phyloP scores from a whole-genome alignment of 2,888 invertebrate genomes.

The Trichopoda pennipes region DNA sequence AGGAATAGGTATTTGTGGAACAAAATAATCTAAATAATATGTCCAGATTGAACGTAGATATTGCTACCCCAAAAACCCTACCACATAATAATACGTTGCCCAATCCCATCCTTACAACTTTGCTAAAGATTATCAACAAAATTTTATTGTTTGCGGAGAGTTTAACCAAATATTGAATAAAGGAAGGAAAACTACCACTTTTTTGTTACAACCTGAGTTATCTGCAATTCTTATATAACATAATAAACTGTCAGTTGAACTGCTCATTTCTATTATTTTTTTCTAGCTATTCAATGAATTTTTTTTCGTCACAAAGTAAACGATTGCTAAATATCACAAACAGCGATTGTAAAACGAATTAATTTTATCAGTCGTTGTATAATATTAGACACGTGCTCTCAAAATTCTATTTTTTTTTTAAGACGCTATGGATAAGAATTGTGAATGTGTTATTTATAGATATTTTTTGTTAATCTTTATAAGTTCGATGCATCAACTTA shows the following conservation, averaged over 20 bases:
- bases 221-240: conserved; percentile 49
- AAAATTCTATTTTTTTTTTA: neutral
- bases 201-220: neutral
- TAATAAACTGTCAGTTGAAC: conserved; percentile 62
- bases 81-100: conserved; percentile 17
- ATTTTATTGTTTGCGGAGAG: conserved; percentile 9
- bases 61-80: neutral
- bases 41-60: no score
- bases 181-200: conserved; percentile 24
- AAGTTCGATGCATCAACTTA: conserved; percentile 36
- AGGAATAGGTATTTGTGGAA: no score
- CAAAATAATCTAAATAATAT: no score
- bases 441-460: no score
- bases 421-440: neutral
- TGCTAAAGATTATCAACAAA: conserved; percentile 56
- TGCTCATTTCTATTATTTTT: conserved; percentile 45
- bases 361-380: conserved; percentile 77
- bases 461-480: neutral
- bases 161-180: no score
- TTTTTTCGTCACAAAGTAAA: neutral
- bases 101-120: conserved; percentile 58
- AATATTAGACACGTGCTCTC: conserved; percentile 75
- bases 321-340: conserved; percentile 42
- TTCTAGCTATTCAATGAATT: conserved; percentile 3
- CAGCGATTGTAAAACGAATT: conserved; percentile 75